Evolutionary conservation across 37 sponge, comb jelly and placozoan species (phyloP).

Genomic region (Amphimedon queenslandica): DNA sequence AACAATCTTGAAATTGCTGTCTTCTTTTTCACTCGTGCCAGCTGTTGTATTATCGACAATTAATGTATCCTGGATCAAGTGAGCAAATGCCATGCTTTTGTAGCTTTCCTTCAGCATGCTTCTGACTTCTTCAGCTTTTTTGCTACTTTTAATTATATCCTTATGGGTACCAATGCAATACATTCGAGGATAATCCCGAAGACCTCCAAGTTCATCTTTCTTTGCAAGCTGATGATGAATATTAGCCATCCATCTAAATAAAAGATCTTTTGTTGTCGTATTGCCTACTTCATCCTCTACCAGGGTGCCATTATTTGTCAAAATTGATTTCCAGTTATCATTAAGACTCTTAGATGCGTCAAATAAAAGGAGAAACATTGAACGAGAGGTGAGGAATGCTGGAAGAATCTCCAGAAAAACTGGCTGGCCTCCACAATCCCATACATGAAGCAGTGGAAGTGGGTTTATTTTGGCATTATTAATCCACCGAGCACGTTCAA

Average conservation of each 20-base stretch:
- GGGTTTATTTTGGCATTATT: too few relatives aligned
- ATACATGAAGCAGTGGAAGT: conserved; percentile 29
- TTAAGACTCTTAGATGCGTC: conserved; percentile 29
- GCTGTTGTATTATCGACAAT: conserved; percentile 57
- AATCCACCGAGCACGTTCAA: too few relatives aligned
- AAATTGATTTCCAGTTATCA: background rate
- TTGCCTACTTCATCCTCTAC: background rate
- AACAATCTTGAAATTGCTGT: conserved; percentile 11
- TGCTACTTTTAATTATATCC: background rate
- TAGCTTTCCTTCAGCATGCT: background rate
- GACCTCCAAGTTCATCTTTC: background rate
- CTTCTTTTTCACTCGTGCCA: conserved; percentile 31
- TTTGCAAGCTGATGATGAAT: conserved; percentile 23
- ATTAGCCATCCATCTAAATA: conserved; percentile 34
- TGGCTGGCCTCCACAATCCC: conserved; percentile 67
- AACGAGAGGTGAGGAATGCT: conserved; percentile 36
- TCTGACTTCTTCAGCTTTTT: background rate
- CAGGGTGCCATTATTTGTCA: conserved; percentile 11
- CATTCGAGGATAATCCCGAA: conserved; percentile 19
- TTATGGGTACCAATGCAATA: conserved; percentile 31
- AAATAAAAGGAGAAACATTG: conserved; percentile 45
- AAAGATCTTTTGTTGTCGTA: conserved; percentile 18
- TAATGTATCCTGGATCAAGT: background rate
- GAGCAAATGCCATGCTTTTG: conserved; percentile 10
- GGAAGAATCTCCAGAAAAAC: conserved; percentile 44